phyloP scores from a whole-genome alignment of 2,888 invertebrate genomes.

The Synergus itoensis region DNA sequence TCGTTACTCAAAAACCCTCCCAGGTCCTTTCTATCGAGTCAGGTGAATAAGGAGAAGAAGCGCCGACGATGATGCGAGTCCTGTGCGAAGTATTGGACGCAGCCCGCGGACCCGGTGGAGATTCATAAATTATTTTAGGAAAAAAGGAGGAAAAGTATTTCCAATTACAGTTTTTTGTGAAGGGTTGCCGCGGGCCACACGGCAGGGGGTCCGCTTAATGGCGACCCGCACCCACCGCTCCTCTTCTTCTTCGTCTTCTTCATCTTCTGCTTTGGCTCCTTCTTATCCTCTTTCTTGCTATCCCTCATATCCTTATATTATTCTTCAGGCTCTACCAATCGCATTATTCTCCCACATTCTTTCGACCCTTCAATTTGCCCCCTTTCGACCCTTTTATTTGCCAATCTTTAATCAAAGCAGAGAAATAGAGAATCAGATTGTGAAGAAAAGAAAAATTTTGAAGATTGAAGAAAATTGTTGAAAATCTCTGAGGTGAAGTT shows the following conservation, averaged over 20 bases:
- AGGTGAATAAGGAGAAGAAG: conserved; percentile 44
- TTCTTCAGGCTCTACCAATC: conserved; percentile 46
- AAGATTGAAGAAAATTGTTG: too few species aligned
- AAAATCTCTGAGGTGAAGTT: too few species aligned
- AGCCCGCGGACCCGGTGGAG: conserved; percentile 63
- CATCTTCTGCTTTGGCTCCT: conserved; percentile 51
- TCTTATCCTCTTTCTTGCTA: conserved; percentile 54
- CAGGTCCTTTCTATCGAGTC: conserved; percentile 35
- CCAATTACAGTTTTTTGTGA: conserved; percentile 78
- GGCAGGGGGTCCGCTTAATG: conserved; percentile 78
- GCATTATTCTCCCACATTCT: conserved; percentile 50
- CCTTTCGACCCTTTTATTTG: conserved; percentile 43
- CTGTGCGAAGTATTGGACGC: conserved; percentile 49
- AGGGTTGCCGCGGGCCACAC: conserved; percentile 78
- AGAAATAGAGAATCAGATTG: too few species aligned
- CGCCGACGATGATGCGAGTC: conserved; percentile 52
- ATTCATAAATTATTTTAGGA: conserved; percentile 78
- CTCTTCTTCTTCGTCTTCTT: conserved; percentile 62
- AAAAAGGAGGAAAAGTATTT: conserved; percentile 78
- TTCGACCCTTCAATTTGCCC: conserved; percentile 42
- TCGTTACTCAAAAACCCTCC: conserved; percentile 44
- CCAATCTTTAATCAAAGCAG: conserved; percentile 42
- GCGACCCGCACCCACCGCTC: conserved; percentile 76
- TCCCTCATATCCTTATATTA: conserved; percentile 50
- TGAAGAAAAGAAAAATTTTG: too few species aligned